phyloP scores from a whole-genome alignment of 2,113 vertebrate genomes.

The Oryzias celebensis region DNA sequence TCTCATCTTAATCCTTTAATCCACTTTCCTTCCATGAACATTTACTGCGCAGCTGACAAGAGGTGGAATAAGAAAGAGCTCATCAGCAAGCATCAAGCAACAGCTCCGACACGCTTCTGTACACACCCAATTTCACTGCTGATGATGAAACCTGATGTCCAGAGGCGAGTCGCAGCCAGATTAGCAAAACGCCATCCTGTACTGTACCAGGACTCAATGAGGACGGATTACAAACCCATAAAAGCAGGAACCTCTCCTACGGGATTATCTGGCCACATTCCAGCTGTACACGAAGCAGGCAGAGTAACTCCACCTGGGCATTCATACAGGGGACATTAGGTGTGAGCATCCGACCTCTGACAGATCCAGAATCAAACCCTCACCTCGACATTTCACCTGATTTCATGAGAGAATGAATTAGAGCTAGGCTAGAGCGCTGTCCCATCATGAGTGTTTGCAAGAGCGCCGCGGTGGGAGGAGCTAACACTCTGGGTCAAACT shows the following conservation, averaged over 20 bases:
- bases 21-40: conserved; percentile 6
- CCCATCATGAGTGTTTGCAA: too few relatives aligned
- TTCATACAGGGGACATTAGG: too few relatives aligned
- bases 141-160: conserved; percentile 8
- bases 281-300: not conserved
- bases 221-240: conserved; percentile 1
- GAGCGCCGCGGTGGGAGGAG: too few relatives aligned
- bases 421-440: too few relatives aligned
- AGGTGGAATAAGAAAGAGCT: conserved; percentile 23
- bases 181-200: conserved; percentile 8
- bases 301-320: too few relatives aligned
- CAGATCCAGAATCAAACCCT: too few relatives aligned
- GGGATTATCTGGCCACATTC: not conserved
- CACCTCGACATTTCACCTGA: too few relatives aligned
- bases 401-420: too few relatives aligned
- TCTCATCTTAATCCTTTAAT: conserved; percentile 13
- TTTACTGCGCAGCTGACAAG: conserved; percentile 22
- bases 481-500: too few relatives aligned
- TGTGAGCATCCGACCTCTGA: too few relatives aligned
- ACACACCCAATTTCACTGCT: not conserved
- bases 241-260: not conserved
- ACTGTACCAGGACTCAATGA: conserved; percentile 5
- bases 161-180: conserved; percentile 13
- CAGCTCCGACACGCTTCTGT: conserved; percentile 22
- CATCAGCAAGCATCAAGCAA: conserved; percentile 26